A percentile compares a stretch with the other conserved stretches of the same genome.
These are phyloP conservation scores for Cataglyphis albicans DNA, from an alignment of 2,888 invertebrate genomes.

Conservation along the genomic window DNA sequence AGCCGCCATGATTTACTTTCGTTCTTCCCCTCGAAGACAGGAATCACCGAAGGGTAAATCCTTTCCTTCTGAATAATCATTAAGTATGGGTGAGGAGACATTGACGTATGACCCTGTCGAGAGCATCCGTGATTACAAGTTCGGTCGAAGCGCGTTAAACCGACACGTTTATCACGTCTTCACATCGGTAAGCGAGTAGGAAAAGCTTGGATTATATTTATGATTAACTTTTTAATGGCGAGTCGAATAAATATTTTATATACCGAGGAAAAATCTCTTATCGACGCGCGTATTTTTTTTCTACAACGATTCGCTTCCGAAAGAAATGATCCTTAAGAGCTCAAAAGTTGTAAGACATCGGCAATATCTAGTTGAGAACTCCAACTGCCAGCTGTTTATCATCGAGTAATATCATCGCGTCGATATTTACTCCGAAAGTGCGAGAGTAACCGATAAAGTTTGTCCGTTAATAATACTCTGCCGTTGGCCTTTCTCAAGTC, in stretches of 20 bases:
- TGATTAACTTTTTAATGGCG: slow-evolving; percentile 8
- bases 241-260: slow-evolving; percentile 14
- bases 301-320: slow-evolving; percentile 28
- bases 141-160: slow-evolving; percentile 58
- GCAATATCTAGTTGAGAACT: slow-evolving; percentile 52
- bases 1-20: neutral
- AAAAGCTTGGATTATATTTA: neutral
- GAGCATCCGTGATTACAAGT: slow-evolving; percentile 44
- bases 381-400: slow-evolving; percentile 66
- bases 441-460: slow-evolving; percentile 72
- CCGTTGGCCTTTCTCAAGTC: slow-evolving; percentile 39
- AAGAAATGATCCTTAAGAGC: slow-evolving; percentile 15
- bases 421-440: slow-evolving; percentile 64
- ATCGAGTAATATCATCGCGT: slow-evolving; percentile 69
- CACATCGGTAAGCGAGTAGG: slow-evolving; percentile 1
- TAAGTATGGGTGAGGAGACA: slow-evolving; percentile 63
- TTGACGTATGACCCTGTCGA: slow-evolving; percentile 60
- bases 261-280: neutral
- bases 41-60: slow-evolving; percentile 51
- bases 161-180: slow-evolving; percentile 50
- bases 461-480: slow-evolving; percentile 70
- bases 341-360: slow-evolving; percentile 32
- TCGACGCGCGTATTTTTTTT: neutral
- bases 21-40: slow-evolving; percentile 17
- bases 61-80: slow-evolving; percentile 75